phyloP scores from a whole-genome alignment of 2,797 vertebrate genomes.

The Dryobates pubescens region DNA sequence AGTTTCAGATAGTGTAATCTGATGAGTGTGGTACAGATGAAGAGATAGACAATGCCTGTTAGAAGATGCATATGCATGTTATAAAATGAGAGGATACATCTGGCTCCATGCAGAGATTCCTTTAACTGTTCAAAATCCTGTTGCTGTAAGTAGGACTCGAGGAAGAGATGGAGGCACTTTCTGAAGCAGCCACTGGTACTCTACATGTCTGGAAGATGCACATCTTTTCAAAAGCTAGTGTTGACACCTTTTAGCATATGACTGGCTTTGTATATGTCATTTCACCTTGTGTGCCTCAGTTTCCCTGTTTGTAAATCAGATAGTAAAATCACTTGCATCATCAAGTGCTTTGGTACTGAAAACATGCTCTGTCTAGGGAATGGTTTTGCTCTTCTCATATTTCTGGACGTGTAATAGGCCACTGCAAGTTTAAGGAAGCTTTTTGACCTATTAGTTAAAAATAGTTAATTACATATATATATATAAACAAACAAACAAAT shows the following conservation, averaged over 20 bases:
- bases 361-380: neutral
- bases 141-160: neutral
- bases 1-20: conserved; percentile 62
- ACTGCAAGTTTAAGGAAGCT: conserved; percentile 19
- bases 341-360: neutral
- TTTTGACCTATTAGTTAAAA: conserved; percentile 18
- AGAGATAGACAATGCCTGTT: conserved; percentile 55
- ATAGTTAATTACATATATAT: neutral
- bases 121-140: conserved; percentile 7
- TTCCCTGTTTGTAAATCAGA: neutral
- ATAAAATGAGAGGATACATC: conserved; percentile 4
- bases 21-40: conserved; percentile 64
- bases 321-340: neutral
- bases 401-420: neutral
- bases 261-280: neutral
- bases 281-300: neutral
- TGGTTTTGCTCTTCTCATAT: neutral
- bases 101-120: neutral
- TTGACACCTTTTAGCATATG: neutral
- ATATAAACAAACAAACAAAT: neutral
- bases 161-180: neutral
- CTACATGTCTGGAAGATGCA: neutral
- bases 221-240: neutral
- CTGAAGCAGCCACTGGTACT: neutral
- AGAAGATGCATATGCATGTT: conserved; percentile 55